Base-by-base conservation (phyloP, 2,888 invertebrate species). In the Perizoma affinitatum region DNA sequence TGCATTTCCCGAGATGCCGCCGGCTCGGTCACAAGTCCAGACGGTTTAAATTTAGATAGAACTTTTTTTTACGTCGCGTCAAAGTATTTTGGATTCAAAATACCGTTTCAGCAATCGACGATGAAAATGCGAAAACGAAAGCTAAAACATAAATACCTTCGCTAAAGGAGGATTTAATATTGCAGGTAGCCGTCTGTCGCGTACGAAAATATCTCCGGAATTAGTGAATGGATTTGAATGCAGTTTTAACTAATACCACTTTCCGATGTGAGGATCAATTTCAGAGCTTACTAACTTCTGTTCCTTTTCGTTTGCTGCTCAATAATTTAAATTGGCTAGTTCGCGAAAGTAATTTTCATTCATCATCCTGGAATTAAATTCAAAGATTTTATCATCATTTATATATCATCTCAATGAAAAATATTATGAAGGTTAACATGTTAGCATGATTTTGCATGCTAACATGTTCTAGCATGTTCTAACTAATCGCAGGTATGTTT, bases 71-170 rank as follows among this genome's bases (percentile, higher is more conserved):
- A 79, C 79, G 78, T 79, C 80, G 74, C 73, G 74, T 70, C 72
- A 76, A 71, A 79, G 82, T 86, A 85, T 86, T 86, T 71, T 76
- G 75, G 85, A 84, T 84, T 81, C 85, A 83, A 82, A 85, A 85
- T 82, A 82, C 76, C 75, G 76, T 77, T 79, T 76, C 75, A 66
- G 71, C 75, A 76, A 75, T 74, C 67, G 66, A 50, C 65, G 58
- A 56, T 65, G 67, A 65, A 67, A 69, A 71, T 62, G 66, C 49
- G 67, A 72, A 67, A 69, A 66, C 69, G 69, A 69, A 69, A 56
- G 63, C 56, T 60, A 63, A 61, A 63, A 68, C 65, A 44, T 54
- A 46, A 65, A 70, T 66, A 66, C 60, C 62, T 65, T 63, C 59
- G 58, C 61, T 66, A 63, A 65, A 58, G 58, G 63, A 63, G 52